These are phyloP conservation scores for Trichoplusia ni DNA, from an alignment of 1,140 invertebrate genomes.

Conservation along the genomic window DNA sequence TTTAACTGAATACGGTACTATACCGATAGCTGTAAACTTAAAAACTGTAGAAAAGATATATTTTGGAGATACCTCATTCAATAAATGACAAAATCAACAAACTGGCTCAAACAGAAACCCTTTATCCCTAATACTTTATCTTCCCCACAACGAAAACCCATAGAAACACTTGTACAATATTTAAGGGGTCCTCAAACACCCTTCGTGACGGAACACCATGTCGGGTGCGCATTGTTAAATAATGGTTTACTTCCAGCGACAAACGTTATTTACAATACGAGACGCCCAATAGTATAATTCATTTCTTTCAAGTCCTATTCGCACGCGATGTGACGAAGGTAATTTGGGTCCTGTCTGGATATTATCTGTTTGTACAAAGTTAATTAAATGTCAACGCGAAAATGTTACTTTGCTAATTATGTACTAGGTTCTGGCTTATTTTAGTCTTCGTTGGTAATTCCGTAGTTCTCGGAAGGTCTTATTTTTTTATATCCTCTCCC, in stretches of 20 bases:
- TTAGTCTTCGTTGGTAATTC: too few species aligned
- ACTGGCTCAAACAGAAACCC: too few species aligned
- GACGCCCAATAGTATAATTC: slow-evolving; percentile 20
- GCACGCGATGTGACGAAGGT: slow-evolving; percentile 16
- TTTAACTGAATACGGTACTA: too few species aligned
- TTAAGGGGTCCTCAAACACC: background rate
- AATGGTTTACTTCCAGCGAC: slow-evolving; percentile 36
- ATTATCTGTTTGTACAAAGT: background rate
- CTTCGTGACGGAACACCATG: slow-evolving; percentile 31
- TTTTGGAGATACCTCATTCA: too few species aligned
- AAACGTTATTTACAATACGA: slow-evolving; percentile 38
- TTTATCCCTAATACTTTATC: too few species aligned
- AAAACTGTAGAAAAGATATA: too few species aligned
- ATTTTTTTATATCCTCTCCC: too few species aligned
- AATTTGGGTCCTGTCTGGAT: background rate
- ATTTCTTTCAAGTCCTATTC: slow-evolving; percentile 5
- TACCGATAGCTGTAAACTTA: too few species aligned
- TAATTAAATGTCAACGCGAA: background rate
- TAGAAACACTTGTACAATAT: background rate
- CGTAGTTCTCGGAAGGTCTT: too few species aligned
- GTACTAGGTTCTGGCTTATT: too few species aligned
- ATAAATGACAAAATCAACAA: too few species aligned
- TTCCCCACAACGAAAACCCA: background rate
- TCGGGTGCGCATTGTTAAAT: slow-evolving; percentile 19
- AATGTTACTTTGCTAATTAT: background rate